Percentiles rank a stretch among this genome's conserved stretches.
These are phyloP conservation scores for Drosophila kokeensis DNA, from an alignment of 2,888 invertebrate genomes.

Conservation along the genomic window DNA sequence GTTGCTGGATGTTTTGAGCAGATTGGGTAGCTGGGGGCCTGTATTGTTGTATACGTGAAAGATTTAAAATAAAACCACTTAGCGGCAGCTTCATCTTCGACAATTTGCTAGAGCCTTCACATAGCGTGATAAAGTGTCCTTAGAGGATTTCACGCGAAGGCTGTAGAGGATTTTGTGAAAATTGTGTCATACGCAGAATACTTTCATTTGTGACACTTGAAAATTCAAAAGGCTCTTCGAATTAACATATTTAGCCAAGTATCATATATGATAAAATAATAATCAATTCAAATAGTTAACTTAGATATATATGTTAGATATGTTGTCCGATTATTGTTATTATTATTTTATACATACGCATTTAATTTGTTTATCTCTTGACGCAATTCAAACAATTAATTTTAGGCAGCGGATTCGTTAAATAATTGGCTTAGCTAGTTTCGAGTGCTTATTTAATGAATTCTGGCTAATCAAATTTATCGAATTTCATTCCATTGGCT, in stretches of 20 bases:
- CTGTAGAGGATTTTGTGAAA: neutral
- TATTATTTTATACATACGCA: neutral
- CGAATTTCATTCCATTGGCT: constrained; percentile 28
- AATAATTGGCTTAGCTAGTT: constrained; percentile 53
- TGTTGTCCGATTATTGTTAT: neutral
- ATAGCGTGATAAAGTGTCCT: constrained; percentile 60
- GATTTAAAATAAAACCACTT: constrained; percentile 85
- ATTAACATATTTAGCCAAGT: neutral
- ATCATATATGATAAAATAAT: neutral
- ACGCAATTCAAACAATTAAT: constrained; percentile 72
- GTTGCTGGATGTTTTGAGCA: neutral
- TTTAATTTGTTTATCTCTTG: constrained; percentile 46
- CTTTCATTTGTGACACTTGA: constrained; percentile 6
- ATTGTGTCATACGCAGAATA: constrained; percentile 37
- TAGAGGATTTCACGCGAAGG: constrained; percentile 24
- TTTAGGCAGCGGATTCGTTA: constrained; percentile 56
- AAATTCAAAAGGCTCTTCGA: neutral
- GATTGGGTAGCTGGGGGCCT: constrained; percentile 1
- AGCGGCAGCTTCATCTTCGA: constrained; percentile 70
- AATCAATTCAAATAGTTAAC: neutral
- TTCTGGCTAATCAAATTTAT: constrained; percentile 50
- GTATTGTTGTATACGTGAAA: constrained; percentile 81
- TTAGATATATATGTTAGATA: neutral
- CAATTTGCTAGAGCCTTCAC: constrained; percentile 68
- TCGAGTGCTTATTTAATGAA: constrained; percentile 13